These are phyloP conservation scores for Chrysopilus asiliformis DNA, from an alignment of 2,888 invertebrate genomes.

Conservation along the genomic window DNA sequence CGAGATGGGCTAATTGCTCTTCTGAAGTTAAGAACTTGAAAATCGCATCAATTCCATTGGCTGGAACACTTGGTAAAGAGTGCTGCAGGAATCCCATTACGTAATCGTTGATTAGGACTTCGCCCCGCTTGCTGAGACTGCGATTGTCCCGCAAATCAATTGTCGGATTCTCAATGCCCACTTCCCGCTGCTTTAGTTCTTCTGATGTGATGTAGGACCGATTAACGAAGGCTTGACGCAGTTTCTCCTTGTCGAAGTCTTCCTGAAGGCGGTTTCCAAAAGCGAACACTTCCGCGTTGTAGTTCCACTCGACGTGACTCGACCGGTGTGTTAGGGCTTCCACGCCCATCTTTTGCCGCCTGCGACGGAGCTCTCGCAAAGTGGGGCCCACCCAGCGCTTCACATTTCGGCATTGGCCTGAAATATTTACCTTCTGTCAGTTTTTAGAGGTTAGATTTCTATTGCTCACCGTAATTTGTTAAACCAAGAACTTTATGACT, in stretches of 20 bases:
- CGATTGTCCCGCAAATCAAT: constrained; percentile 52
- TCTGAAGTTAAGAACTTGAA: constrained; percentile 50
- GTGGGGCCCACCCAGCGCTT: constrained; percentile 58
- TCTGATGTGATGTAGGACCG: constrained; percentile 63
- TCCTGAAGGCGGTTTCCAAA: constrained; percentile 78
- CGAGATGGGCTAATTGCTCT: constrained; percentile 55
- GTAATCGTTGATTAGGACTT: constrained; percentile 48
- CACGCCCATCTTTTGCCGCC: constrained; percentile 45
- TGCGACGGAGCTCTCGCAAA: constrained; percentile 44
- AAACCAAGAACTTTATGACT: too few species aligned
- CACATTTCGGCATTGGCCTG: constrained; percentile 18
- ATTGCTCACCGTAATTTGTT: neutral
- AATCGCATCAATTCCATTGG: constrained; percentile 59
- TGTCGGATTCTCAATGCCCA: constrained; percentile 48
- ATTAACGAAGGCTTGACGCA: constrained; percentile 68
- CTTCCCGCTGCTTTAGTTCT: constrained; percentile 49
- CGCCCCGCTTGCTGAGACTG: constrained; percentile 54
- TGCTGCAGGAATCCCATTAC: constrained; percentile 54
- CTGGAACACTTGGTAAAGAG: constrained; percentile 58
- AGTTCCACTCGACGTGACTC: constrained; percentile 72
- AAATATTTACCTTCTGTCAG: neutral
- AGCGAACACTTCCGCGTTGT: constrained; percentile 73
- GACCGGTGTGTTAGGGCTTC: constrained; percentile 43
- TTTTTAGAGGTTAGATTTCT: neutral
- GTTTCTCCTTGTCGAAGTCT: constrained; percentile 54